These are phyloP conservation scores for Rhinolophus ferrumequinum DNA, from an alignment of 2,113 vertebrate genomes.

Conservation along the genomic window DNA sequence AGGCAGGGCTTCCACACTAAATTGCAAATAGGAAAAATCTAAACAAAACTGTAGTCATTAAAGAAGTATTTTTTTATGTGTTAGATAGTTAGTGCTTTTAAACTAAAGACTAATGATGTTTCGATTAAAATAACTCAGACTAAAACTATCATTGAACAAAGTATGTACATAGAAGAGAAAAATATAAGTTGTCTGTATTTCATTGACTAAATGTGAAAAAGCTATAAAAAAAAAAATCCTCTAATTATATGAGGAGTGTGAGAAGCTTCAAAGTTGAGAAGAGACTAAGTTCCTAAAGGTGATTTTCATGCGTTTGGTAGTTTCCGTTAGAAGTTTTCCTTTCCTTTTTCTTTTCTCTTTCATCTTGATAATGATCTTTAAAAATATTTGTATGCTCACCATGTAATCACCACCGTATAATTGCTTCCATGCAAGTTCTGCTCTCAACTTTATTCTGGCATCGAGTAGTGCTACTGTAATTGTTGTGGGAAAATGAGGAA, in stretches of 20 bases:
- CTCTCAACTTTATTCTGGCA: background rate
- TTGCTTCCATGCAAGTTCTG: background rate
- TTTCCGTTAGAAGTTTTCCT: background rate
- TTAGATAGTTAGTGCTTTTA: background rate
- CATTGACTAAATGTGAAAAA: background rate
- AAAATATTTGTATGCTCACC: background rate
- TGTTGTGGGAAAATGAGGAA: background rate
- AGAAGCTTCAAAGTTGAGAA: background rate
- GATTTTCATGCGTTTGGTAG: background rate
- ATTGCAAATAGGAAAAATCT: background rate
- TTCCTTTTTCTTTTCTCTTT: background rate
- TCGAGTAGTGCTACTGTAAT: background rate
- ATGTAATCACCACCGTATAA: background rate
- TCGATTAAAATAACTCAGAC: background rate
- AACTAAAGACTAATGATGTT: background rate
- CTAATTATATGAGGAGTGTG: background rate
- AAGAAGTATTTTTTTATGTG: background rate
- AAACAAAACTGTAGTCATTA: background rate
- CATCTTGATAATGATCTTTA: background rate
- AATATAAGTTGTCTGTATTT: background rate
- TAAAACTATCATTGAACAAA: background rate
- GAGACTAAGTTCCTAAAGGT: background rate
- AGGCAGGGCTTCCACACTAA: background rate
- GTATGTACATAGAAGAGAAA: background rate
- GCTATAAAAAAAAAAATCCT: background rate